Conservation (phyloP, 23 tunicate genomes). For the Halocynthia roretzi region DNA sequence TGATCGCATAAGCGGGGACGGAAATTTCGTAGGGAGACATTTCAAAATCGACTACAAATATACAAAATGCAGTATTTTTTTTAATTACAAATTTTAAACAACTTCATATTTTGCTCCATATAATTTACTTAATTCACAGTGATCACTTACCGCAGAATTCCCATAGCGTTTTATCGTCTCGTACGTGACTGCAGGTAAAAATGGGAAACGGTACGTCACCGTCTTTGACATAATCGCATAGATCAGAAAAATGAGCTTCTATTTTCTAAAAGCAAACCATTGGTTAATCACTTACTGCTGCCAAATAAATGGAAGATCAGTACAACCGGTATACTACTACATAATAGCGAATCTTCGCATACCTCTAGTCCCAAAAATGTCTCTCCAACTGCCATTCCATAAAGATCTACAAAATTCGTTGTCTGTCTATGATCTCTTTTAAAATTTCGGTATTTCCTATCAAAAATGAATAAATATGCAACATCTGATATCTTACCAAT, state of each 20-base stretch:
- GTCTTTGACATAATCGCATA: neutral
- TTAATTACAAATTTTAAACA: neutral
- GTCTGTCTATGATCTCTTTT: slow-evolving; percentile 14
- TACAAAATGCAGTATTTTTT: neutral
- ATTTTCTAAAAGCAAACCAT: neutral
- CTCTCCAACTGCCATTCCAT: slow-evolving; percentile 29
- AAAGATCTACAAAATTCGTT: slow-evolving; percentile 34
- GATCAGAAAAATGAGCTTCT: neutral
- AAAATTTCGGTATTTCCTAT: slow-evolving; percentile 12
- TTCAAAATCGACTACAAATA: slow-evolving; percentile 20
- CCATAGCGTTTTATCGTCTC: slow-evolving; percentile 1
- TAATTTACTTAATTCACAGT: neutral
- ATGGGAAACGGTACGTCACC: slow-evolving; percentile 50
- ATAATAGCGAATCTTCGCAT: neutral
- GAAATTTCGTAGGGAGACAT: slow-evolving; percentile 34
- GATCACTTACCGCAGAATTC: slow-evolving; percentile 19
- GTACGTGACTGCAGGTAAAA: slow-evolving; percentile 20
- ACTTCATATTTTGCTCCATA: neutral
- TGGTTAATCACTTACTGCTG: too few relatives aligned
- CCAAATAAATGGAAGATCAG: neutral
- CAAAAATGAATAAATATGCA: slow-evolving; percentile 1
- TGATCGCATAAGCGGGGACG: slow-evolving; percentile 30
- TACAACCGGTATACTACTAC: neutral
- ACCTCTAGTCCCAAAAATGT: slow-evolving; percentile 22
- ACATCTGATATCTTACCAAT: neutral